Conservation (phyloP, 2,888 invertebrate species). For the Agrilus mali region DNA sequence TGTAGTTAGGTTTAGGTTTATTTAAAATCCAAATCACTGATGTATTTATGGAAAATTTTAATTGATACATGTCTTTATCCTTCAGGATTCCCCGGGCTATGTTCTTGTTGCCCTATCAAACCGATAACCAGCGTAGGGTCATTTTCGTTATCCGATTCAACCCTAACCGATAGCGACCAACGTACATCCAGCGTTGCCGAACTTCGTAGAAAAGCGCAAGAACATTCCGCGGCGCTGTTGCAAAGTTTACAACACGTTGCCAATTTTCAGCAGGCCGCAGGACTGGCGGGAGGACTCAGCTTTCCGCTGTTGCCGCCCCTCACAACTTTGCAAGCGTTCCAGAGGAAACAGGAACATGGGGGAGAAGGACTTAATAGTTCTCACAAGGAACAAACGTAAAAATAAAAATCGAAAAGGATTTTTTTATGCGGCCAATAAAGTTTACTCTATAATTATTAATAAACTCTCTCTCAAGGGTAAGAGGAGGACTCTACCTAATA, state of each 20-base stretch:
- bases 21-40: neutral
- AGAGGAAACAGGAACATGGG: slow-evolving; percentile 25
- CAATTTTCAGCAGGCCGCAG: slow-evolving; percentile 48
- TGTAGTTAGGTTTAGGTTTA: neutral
- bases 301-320: slow-evolving; percentile 39
- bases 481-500: no score
- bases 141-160: slow-evolving; percentile 11
- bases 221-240: slow-evolving; percentile 80
- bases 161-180: slow-evolving; percentile 43
- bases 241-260: slow-evolving; percentile 57
- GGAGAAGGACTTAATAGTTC: slow-evolving; percentile 16
- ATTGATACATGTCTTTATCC: slow-evolving; percentile 11
- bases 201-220: slow-evolving; percentile 82
- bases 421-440: no score
- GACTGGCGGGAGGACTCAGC: slow-evolving; percentile 33
- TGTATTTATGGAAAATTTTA: no score
- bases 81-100: slow-evolving; percentile 62
- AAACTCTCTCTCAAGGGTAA: no score
- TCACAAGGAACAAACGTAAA: slow-evolving; percentile 13
- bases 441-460: no score
- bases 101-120: slow-evolving; percentile 69
- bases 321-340: slow-evolving; percentile 27
- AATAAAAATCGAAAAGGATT: neutral
- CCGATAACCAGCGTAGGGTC: slow-evolving; percentile 31
- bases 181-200: slow-evolving; percentile 83